Conservation (phyloP, 2,797 vertebrate genomes). For the Diceros bicornis region DNA sequence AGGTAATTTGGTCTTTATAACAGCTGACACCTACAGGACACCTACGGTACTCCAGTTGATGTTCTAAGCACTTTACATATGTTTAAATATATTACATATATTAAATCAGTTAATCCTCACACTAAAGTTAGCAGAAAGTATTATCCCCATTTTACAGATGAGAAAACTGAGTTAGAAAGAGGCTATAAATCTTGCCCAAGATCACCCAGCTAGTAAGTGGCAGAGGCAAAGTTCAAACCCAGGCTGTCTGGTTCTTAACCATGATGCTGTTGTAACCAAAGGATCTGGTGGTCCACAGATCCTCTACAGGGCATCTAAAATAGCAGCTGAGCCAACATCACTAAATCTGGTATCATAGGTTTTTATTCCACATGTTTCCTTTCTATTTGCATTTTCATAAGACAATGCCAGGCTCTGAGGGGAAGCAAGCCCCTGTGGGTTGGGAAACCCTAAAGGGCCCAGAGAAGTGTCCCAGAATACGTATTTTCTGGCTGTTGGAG, state of each 20-base stretch:
- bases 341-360: not conserved
- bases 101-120: not conserved
- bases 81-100: not conserved
- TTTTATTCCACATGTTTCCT: not conserved
- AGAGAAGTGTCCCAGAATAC: not conserved
- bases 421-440: not conserved
- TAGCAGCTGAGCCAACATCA: not conserved
- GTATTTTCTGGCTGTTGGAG: not conserved
- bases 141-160: not conserved
- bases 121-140: not conserved
- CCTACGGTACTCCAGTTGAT: not conserved
- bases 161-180: conserved; percentile 35
- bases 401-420: too few relatives aligned
- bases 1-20: not conserved
- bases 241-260: not conserved
- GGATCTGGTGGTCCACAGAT: not conserved
- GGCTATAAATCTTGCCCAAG: not conserved
- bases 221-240: not conserved
- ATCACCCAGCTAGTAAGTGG: not conserved
- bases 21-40: not conserved
- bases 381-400: not conserved
- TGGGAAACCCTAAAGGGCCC: not conserved
- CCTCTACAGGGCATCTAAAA: not conserved
- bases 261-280: not conserved
- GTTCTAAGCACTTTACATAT: not conserved